Percentiles rank a stretch among this genome's conserved stretches.
These are phyloP conservation scores for Eidolon dupreanum DNA, from an alignment of 2,797 vertebrate species.

Conservation along the genomic window DNA sequence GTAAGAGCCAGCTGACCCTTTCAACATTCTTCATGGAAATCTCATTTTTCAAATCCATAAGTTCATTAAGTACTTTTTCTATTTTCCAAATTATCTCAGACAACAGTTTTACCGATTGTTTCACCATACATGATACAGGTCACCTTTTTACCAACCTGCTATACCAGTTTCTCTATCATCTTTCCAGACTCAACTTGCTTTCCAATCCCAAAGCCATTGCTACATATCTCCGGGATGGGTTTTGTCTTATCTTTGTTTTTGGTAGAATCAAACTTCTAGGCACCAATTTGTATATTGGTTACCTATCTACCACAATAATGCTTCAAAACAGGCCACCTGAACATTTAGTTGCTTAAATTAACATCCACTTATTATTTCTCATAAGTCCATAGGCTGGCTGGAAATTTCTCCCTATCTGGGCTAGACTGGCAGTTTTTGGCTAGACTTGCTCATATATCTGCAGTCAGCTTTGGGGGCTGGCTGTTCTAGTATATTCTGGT, in stretches of 20 bases:
- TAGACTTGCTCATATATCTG: neutral
- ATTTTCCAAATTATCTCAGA: conserved; percentile 16
- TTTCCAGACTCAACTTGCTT: neutral
- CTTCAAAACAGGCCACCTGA: neutral
- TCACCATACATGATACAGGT: neutral
- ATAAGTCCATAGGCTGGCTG: neutral
- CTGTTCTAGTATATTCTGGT: neutral
- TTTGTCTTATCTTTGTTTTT: neutral
- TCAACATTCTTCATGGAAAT: neutral
- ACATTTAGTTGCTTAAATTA: conserved; percentile 22
- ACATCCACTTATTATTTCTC: neutral
- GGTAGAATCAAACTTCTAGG: neutral
- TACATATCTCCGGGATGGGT: neutral
- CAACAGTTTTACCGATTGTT: neutral
- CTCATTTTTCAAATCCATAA: neutral
- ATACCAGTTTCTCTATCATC: neutral
- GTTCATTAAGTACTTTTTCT: neutral
- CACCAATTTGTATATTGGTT: neutral
- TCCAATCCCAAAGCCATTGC: neutral
- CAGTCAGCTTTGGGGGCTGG: neutral
- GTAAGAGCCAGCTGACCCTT: neutral
- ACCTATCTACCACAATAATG: neutral
- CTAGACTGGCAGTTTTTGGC: neutral
- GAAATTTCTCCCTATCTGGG: neutral
- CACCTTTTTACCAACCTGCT: neutral